Evolutionary conservation across 2,888 invertebrate species (phyloP).

Genomic region (Fissipunctia ypsillon): DNA sequence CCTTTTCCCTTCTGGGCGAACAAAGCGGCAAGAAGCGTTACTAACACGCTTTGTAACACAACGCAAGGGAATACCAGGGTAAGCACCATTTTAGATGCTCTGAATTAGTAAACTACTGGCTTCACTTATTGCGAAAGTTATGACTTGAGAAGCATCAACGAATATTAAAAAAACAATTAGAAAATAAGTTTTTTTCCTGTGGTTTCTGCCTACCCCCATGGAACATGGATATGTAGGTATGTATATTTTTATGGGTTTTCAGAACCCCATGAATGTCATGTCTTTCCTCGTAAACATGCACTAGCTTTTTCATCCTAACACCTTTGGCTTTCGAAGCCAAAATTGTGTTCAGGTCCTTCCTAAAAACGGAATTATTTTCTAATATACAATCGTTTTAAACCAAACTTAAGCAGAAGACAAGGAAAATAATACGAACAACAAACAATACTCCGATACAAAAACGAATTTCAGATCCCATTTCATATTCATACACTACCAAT

Average conservation of each 20-base stretch:
- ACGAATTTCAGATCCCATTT: constrained; percentile 34
- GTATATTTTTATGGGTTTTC: too few relatives aligned
- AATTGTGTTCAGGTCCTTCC: too few relatives aligned
- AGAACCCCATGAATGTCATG: too few relatives aligned
- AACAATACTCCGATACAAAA: constrained; percentile 21
- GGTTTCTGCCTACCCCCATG: too few relatives aligned
- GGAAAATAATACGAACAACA: constrained; percentile 8
- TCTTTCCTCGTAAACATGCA: too few relatives aligned
- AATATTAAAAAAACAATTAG: constrained; percentile 3
- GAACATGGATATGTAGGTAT: too few relatives aligned
- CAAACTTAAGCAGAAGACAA: background rate
- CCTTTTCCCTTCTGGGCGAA: constrained; percentile 3
- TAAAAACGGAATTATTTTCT: background rate
- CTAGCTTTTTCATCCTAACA: too few relatives aligned
- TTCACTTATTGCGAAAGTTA: constrained; percentile 2
- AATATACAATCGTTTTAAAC: background rate
- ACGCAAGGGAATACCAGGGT: constrained; percentile 24
- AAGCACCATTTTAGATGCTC: constrained; percentile 21
- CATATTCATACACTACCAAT: constrained; percentile 45
- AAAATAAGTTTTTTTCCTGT: too few relatives aligned
- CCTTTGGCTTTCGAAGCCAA: too few relatives aligned
- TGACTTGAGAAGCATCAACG: background rate
- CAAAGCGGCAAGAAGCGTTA: constrained; percentile 25
- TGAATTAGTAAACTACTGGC: constrained; percentile 8
- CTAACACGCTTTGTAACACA: constrained; percentile 27